Evolutionary conservation across 1,140 invertebrate species (phyloP).

Genomic region (Drosophila nigrodunni): DNA sequence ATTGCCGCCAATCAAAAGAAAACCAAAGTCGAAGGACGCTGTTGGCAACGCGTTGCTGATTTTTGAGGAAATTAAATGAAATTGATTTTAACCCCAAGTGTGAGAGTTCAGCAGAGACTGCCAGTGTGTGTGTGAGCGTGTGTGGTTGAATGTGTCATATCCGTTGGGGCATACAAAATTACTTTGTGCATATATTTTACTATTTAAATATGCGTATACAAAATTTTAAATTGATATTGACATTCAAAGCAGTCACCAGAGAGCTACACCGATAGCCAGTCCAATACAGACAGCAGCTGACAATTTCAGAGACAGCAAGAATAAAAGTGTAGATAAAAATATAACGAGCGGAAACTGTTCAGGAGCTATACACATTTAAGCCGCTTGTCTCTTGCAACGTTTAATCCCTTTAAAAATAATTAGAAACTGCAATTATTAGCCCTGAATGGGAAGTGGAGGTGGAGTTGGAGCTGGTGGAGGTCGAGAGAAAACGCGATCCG

Average conservation of each 20-base stretch:
- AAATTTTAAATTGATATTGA: constrained; percentile 46
- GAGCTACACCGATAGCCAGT: constrained; percentile 7
- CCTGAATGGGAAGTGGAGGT: constrained; percentile 28
- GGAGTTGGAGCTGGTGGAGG: constrained; percentile 17
- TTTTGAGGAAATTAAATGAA: constrained; percentile 77
- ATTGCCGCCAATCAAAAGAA: constrained; percentile 78
- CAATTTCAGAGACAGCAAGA: background rate
- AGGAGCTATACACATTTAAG: constrained; percentile 31
- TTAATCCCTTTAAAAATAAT: constrained; percentile 72
- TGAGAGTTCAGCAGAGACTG: background rate
- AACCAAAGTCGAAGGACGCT: constrained; percentile 73
- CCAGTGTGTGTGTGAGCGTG: background rate
- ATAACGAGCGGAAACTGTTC: background rate
- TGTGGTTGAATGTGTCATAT: constrained; percentile 3
- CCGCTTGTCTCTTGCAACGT: constrained; percentile 35
- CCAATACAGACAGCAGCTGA: background rate
- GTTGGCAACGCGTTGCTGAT: constrained; percentile 49
- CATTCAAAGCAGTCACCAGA: constrained; percentile 12
- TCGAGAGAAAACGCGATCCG: constrained; percentile 36
- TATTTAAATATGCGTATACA: constrained; percentile 40
- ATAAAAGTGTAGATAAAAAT: background rate
- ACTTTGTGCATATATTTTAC: constrained; percentile 37
- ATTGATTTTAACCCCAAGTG: constrained; percentile 72
- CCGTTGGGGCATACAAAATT: constrained; percentile 32
- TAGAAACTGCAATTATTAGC: constrained; percentile 83